Base-by-base conservation (phyloP, 2,888 invertebrate species). In the Pantelozetes paolii region DNA sequence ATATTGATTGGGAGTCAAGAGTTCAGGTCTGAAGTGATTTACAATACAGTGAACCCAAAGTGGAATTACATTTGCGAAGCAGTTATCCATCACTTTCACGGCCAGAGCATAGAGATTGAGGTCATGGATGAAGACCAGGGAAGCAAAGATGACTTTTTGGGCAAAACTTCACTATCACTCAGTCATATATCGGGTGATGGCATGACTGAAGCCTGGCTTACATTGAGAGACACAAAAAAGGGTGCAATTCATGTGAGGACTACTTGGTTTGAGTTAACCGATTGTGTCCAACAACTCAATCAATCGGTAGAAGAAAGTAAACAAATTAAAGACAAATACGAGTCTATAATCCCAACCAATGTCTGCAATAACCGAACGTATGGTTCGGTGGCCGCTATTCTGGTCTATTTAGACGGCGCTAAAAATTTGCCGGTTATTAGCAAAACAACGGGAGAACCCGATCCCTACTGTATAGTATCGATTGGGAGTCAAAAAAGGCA, bases 41-140 rank as follows among this genome's bases (percentile, higher is more conserved):
- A 94, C 82, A 95, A 94, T 82, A 90, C 90, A 77, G 88, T 98
- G 36, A 91, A 94, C 85, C 99, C 99, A 6, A 90, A 91, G 79
- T 99, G 98, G 97, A 94, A 98, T 83, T 94, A 86, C 83, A 94
- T 92, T 89, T 98, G 96, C 82, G 98, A 99, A 83, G 80, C 81
- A 54, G 79, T 83, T 28, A 80, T 83, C 67, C 82, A 83, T 77
- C 81, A 82, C 75, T 79, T 80, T 74, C 81, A 81, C 70, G 83
- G 83, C 2, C 83, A 83, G 78, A 78, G 79, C 36, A 75, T 79
- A 54, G 77, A 78, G 30, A 76, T 79, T 48, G 79, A 79, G 75
- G 78, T 79, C 8, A 77, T 77, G 77, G 79, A 96, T 88, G 91
- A 93, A 88, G 95, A 96, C 86, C 89, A 90, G 81, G 89, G 91